These are phyloP conservation scores for Diabrotica undecimpunctata DNA, from an alignment of 1,140 invertebrate species.

Conservation along the genomic window DNA sequence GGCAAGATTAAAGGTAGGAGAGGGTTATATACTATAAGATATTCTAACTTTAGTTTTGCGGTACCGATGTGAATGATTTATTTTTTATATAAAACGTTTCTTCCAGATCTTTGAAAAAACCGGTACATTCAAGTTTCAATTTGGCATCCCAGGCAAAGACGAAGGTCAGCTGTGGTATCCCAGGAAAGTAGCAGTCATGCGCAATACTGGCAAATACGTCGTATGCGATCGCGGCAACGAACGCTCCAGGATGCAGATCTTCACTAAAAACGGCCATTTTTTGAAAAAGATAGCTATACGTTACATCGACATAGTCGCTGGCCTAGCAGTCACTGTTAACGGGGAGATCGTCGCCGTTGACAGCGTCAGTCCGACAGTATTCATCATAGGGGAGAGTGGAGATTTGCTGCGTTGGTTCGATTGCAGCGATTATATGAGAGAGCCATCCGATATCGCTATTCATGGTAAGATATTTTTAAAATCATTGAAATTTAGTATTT, in stretches of 20 bases:
- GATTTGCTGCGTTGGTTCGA: conserved; percentile 93
- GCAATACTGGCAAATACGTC: conserved; percentile 84
- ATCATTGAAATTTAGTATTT: too few species aligned
- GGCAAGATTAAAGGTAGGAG: too few species aligned
- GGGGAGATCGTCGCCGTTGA: conserved; percentile 96
- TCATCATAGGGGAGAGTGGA: conserved; percentile 85
- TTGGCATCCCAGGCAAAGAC: conserved; percentile 86
- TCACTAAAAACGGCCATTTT: conserved; percentile 81
- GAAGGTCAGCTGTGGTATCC: conserved; percentile 97
- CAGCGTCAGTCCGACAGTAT: conserved; percentile 94
- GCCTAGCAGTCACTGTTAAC: conserved; percentile 83
- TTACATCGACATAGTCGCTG: conserved; percentile 97
- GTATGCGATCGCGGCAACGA: conserved; percentile 96
- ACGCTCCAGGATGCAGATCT: conserved; percentile 94
- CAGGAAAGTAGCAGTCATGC: conserved; percentile 90
- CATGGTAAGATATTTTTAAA: conserved; percentile 61
- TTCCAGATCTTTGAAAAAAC: conserved; percentile 82
- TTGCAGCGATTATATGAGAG: conserved; percentile 94
- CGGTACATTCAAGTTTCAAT: conserved; percentile 84
- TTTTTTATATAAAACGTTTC: neutral
- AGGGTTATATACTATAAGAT: too few species aligned
- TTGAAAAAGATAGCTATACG: conserved; percentile 90
- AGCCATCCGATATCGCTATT: conserved; percentile 95
- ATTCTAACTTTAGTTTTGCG: too few species aligned
- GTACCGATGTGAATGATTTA: too few species aligned